Conservation (phyloP, 2,888 invertebrate species). For the Lobophora halterata region DNA sequence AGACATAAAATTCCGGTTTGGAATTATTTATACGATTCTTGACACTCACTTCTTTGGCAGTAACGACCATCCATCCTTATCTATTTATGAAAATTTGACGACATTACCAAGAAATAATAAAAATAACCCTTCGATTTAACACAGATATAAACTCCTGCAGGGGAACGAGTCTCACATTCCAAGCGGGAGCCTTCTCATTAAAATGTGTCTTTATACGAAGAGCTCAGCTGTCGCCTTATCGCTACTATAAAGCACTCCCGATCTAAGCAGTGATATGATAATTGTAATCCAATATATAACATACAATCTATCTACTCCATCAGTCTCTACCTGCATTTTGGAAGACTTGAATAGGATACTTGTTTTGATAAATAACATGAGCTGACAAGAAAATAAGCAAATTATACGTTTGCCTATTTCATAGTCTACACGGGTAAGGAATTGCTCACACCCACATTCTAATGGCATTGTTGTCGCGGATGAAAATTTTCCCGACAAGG, state of each 20-base stretch:
- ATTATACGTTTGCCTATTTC: slow-evolving; percentile 34
- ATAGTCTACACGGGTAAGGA: slow-evolving; percentile 41
- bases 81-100: slow-evolving; percentile 27
- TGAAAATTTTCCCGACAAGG: slow-evolving; percentile 47
- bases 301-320: slow-evolving; percentile 50
- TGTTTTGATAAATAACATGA: slow-evolving; percentile 11
- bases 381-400: slow-evolving; percentile 14
- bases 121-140: slow-evolving; percentile 52
- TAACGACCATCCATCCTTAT: slow-evolving; percentile 13
- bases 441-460: slow-evolving; percentile 40
- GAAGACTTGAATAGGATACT: slow-evolving; percentile 20
- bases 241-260: slow-evolving; percentile 58
- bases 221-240: slow-evolving; percentile 68
- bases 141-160: slow-evolving; percentile 49
- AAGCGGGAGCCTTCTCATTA: slow-evolving; percentile 60
- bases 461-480: slow-evolving; percentile 43
- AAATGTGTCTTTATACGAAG: slow-evolving; percentile 64
- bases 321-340: slow-evolving; percentile 43
- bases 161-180: slow-evolving; percentile 56
- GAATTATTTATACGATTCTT: no score
- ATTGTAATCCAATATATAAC: slow-evolving; percentile 72
- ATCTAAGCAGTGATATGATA: slow-evolving; percentile 67
- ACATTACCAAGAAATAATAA: slow-evolving; percentile 38
- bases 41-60: slow-evolving; percentile 15
- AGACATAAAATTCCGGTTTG: neutral